Evolutionary conservation across 37 sponge, comb jelly and placozoan genomes (phyloP).

Genomic region (Diacarnus erythraeanus): DNA sequence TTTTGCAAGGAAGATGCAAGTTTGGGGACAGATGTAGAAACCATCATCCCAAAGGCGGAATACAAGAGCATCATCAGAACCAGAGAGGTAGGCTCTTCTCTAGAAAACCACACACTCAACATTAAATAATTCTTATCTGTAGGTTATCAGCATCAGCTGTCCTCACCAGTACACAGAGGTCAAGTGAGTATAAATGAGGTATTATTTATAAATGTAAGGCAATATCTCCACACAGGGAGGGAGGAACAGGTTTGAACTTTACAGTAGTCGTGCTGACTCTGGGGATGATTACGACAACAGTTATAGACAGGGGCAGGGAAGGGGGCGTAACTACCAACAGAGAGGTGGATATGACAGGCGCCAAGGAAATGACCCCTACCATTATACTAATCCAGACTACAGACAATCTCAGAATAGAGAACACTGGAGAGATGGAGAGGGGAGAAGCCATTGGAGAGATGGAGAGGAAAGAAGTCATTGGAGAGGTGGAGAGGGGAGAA

Average conservation of each 20-base stretch:
- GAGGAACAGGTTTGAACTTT: slow-evolving; percentile 13
- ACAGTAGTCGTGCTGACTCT: background rate
- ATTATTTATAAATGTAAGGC: too few species aligned
- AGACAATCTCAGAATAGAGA: background rate
- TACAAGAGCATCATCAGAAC: background rate
- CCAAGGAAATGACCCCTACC: background rate
- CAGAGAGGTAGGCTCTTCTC: background rate
- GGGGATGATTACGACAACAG: background rate
- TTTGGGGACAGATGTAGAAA: slow-evolving; percentile 32
- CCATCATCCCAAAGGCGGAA: background rate
- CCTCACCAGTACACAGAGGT: too few species aligned
- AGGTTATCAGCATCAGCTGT: too few species aligned
- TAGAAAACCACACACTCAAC: too few species aligned
- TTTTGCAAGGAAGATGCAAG: slow-evolving; percentile 25
- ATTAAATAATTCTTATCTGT: too few species aligned
- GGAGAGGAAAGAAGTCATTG: background rate
- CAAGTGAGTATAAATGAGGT: too few species aligned
- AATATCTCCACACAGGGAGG: too few species aligned
- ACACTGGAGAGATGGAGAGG: background rate
- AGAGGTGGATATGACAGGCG: background rate
- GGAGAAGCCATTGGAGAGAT: background rate
- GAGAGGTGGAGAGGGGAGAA: slow-evolving; percentile 2
- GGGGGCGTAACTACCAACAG: background rate
- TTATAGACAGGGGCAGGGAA: background rate
- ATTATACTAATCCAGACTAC: background rate